Evolutionary conservation across 2,888 invertebrate genomes (phyloP).

Genomic region (Ceraclea dissimilis): DNA sequence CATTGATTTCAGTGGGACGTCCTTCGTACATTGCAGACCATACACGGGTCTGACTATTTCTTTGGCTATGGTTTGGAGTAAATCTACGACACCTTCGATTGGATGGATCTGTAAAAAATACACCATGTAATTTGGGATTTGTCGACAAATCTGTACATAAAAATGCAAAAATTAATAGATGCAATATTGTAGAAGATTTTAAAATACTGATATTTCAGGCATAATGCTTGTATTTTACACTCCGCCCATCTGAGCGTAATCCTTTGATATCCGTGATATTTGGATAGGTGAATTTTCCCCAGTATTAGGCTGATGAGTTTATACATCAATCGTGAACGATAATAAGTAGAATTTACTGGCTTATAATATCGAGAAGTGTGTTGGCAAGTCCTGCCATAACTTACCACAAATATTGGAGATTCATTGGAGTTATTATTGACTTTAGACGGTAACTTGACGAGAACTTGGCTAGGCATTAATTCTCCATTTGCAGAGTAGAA

Average conservation of each 20-base stretch:
- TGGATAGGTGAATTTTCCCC: too few species aligned
- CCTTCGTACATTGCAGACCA: conserved; percentile 82
- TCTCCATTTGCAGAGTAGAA: conserved; percentile 46
- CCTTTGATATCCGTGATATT: too few species aligned
- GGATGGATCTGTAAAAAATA: conserved; percentile 65
- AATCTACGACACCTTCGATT: conserved; percentile 77
- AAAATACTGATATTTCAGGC: neutral
- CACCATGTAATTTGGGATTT: too few species aligned
- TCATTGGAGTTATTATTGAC: conserved; percentile 35
- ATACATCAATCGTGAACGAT: too few species aligned
- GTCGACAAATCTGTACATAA: too few species aligned
- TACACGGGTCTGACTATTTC: conserved; percentile 69
- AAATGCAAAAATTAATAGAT: too few species aligned
- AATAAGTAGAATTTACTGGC: too few species aligned
- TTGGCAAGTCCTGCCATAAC: too few species aligned
- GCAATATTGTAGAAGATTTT: neutral
- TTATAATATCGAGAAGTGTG: too few species aligned
- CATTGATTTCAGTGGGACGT: conserved; percentile 67
- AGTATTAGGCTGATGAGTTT: too few species aligned
- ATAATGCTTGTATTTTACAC: too few species aligned
- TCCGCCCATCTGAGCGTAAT: too few species aligned
- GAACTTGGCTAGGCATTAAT: conserved; percentile 66
- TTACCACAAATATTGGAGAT: conserved; percentile 55
- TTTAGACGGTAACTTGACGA: conserved; percentile 61
- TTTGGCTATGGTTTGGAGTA: conserved; percentile 63